phyloP scores from a whole-genome alignment of 2,113 vertebrate genomes.

The Balaeniceps rex region DNA sequence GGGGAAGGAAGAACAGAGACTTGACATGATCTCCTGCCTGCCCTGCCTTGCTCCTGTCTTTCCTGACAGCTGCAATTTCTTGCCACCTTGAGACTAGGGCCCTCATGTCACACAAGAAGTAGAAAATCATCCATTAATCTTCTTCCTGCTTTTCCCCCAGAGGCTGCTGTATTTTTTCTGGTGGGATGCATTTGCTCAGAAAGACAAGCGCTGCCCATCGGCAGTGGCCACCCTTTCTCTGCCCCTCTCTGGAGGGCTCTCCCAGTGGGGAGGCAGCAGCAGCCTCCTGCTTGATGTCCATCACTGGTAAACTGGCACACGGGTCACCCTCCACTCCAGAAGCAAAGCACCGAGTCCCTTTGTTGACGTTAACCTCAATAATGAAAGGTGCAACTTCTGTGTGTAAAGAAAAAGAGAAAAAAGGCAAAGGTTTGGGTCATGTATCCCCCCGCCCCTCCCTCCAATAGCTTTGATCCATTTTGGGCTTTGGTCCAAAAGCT shows the following conservation, averaged over 20 bases:
- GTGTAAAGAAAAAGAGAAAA: conserved; percentile 6
- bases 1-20: neutral
- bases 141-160: neutral
- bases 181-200: neutral
- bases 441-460: neutral
- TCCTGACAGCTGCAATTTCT: neutral
- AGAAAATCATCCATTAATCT: conserved; percentile 4
- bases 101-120: neutral
- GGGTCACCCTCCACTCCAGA: neutral
- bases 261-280: neutral
- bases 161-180: neutral
- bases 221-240: neutral
- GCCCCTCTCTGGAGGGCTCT: neutral
- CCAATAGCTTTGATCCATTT: conserved; percentile 40
- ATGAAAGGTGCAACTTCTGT: neutral
- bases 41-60: neutral
- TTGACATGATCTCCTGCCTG: neutral
- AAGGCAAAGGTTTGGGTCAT: neutral
- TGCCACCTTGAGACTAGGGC: neutral
- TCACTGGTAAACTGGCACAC: neutral
- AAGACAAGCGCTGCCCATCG: neutral
- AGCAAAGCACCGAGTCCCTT: neutral
- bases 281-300: neutral
- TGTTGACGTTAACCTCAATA: neutral
- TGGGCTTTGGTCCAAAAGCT: conserved; percentile 55